Conservation (phyloP, 2,113 vertebrate genomes). For the Spea multiplicata region DNA sequence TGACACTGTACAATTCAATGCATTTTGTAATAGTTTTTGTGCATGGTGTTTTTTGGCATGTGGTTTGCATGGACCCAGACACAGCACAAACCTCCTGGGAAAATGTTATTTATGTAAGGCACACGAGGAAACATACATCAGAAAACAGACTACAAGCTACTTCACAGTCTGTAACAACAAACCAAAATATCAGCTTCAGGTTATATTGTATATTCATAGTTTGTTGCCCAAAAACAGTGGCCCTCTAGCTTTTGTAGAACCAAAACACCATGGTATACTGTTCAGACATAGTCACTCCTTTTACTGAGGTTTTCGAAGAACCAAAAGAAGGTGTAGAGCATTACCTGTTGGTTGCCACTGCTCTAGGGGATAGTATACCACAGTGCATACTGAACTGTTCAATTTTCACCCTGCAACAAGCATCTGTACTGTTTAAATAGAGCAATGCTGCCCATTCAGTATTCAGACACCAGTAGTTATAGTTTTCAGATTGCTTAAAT, state of each 20-base stretch:
- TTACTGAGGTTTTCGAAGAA: too few species aligned
- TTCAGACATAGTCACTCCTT: not conserved
- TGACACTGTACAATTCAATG: not conserved
- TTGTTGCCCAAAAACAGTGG: not conserved
- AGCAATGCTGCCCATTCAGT: too few species aligned
- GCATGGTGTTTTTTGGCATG: conserved; percentile 37
- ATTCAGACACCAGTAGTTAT: too few species aligned
- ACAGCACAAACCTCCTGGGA: conserved; percentile 23
- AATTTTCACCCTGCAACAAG: not conserved
- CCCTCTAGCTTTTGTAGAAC: not conserved
- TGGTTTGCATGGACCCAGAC: conserved; percentile 40
- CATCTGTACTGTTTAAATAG: not conserved
- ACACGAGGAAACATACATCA: conserved; percentile 32
- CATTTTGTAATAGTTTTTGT: conserved; percentile 28
- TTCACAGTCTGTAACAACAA: not conserved
- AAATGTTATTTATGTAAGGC: not conserved
- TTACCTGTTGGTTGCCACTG: too few species aligned
- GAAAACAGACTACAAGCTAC: not conserved
- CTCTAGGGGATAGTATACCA: not conserved
- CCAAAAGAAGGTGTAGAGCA: too few species aligned
- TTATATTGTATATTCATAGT: not conserved
- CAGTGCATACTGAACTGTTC: not conserved
- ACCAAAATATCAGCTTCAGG: not conserved
- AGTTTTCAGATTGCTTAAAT: too few species aligned
- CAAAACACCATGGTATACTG: not conserved